Conservation (phyloP, 2,113 vertebrate species). For the Ivindomyrus marchei region DNA sequence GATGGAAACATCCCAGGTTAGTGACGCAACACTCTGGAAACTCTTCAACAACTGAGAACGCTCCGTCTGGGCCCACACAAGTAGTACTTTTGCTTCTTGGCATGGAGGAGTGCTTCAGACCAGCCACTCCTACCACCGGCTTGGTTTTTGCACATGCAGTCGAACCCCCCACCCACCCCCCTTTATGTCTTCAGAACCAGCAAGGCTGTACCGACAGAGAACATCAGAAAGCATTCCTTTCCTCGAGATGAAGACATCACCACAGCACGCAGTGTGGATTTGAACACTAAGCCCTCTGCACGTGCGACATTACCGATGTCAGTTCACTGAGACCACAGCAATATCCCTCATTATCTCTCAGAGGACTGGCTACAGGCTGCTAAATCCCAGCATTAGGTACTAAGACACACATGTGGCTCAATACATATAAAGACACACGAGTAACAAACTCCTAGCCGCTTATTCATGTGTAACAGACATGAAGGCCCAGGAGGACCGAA, state of each 20-base stretch:
- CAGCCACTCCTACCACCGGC: not conserved
- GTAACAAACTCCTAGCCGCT: not conserved
- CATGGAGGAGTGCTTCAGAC: not conserved
- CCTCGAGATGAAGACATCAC: not conserved
- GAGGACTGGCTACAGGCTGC: not conserved
- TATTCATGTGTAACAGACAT: not conserved
- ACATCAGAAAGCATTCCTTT: not conserved
- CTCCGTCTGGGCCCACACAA: not conserved
- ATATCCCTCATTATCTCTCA: not conserved
- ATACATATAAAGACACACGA: not conserved
- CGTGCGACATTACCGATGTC: not conserved
- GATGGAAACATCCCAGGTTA: conserved; percentile 8
- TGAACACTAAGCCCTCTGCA: not conserved
- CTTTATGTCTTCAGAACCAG: not conserved
- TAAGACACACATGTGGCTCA: not conserved
- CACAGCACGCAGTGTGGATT: not conserved
- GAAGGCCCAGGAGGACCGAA: not conserved
- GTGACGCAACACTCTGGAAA: conserved; percentile 1
- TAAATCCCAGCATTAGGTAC: not conserved
- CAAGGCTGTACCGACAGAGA: no score
- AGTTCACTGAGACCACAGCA: not conserved
- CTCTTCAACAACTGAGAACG: no score
- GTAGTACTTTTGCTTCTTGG: not conserved
- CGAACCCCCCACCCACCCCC: not conserved
- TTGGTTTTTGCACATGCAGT: not conserved